These are phyloP conservation scores for Neolamprologus brichardi DNA, from an alignment of 2,113 vertebrate genomes.

Conservation along the genomic window DNA sequence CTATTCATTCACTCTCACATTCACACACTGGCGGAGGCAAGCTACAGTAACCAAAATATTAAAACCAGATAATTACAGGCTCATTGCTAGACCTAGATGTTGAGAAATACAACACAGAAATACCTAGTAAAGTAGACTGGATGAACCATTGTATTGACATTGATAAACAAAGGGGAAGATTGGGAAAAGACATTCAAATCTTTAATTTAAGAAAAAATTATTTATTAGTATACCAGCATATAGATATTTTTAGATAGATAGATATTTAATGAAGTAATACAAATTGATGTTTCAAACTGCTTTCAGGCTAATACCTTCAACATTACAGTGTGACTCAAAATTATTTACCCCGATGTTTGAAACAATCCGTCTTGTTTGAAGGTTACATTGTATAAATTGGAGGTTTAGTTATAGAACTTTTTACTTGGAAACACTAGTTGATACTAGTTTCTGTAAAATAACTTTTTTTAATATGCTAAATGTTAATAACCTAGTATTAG, in stretches of 20 bases:
- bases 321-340: not conserved
- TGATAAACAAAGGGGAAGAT: not conserved
- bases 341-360: not conserved
- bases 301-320: not conserved
- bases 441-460: not conserved
- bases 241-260: not conserved
- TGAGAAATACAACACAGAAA: not conserved
- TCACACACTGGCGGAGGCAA: not conserved
- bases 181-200: not conserved
- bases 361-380: not conserved
- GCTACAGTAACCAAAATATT: not conserved
- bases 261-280: not conserved
- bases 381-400: not conserved
- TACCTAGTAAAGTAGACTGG: not conserved
- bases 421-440: not conserved
- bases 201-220: not conserved
- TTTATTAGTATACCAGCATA: not conserved
- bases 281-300: not conserved
- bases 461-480: not conserved
- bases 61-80: not conserved
- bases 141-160: not conserved
- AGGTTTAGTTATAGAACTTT: not conserved
- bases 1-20: not conserved
- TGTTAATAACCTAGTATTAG: not conserved
- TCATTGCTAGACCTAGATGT: not conserved